phyloP scores from a whole-genome alignment of 1,140 invertebrate species.

The Maconellicoccus hirsutus region DNA sequence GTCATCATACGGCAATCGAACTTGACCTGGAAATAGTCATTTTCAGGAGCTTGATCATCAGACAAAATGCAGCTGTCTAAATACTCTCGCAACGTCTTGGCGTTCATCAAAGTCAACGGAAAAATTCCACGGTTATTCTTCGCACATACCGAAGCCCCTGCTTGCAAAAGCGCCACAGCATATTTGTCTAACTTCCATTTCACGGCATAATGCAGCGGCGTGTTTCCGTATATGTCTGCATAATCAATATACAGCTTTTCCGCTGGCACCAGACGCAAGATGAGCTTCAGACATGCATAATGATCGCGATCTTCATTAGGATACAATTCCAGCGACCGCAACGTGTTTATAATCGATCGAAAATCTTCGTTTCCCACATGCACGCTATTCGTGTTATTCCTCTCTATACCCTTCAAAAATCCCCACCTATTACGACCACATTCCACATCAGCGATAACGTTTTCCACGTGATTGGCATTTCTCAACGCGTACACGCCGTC shows the following conservation, averaged over 20 bases:
- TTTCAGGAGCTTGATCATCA: slow-evolving; percentile 45
- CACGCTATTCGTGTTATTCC: too few relatives aligned
- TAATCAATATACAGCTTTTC: slow-evolving; percentile 43
- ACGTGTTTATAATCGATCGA: too few relatives aligned
- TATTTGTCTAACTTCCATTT: slow-evolving; percentile 46
- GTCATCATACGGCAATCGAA: slow-evolving; percentile 44
- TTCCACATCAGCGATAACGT: too few relatives aligned
- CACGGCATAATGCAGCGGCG: slow-evolving; percentile 69
- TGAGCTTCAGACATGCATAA: slow-evolving; percentile 27
- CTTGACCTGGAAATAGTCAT: slow-evolving; percentile 51
- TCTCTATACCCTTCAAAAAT: too few relatives aligned
- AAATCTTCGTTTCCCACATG: too few relatives aligned
- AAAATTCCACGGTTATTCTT: slow-evolving; percentile 51
- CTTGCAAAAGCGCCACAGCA: slow-evolving; percentile 46
- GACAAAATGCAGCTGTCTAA: slow-evolving; percentile 55
- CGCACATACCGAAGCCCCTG: slow-evolving; percentile 57
- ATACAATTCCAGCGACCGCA: too few relatives aligned
- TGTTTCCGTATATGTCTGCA: slow-evolving; percentile 56
- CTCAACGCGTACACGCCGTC: too few relatives aligned
- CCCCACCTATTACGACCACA: too few relatives aligned
- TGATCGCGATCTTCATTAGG: slow-evolving; percentile 31
- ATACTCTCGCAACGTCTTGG: slow-evolving; percentile 49
- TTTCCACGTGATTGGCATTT: too few relatives aligned
- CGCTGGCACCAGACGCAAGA: slow-evolving; percentile 26
- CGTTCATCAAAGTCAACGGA: slow-evolving; percentile 53